A percentile compares a stretch with the other conserved stretches of the same genome.
Conservation (phyloP, 2,797 vertebrate species). For the Thamnophis elegans region DNA sequence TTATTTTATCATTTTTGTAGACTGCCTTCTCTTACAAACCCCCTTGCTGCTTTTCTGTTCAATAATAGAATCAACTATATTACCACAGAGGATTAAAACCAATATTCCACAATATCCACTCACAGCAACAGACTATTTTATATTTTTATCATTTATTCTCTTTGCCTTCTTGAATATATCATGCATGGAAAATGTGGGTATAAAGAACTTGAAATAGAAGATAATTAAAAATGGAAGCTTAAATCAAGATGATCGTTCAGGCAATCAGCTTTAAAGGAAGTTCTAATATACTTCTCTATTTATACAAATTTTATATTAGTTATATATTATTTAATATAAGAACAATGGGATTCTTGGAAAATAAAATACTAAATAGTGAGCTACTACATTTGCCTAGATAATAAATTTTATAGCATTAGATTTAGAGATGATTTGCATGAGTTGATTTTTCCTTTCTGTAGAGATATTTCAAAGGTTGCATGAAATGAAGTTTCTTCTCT, state of each 20-base stretch:
- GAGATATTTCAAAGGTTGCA: conserved; percentile 70
- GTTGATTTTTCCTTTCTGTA: conserved; percentile 67
- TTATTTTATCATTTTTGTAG: background rate
- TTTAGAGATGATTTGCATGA: conserved; percentile 57
- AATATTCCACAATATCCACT: background rate
- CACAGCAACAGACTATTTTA: background rate
- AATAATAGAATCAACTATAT: background rate
- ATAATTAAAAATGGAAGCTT: background rate
- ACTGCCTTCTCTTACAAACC: background rate
- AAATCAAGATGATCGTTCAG: background rate
- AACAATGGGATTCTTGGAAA: conserved; percentile 12
- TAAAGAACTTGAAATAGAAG: background rate
- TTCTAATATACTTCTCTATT: background rate
- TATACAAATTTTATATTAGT: background rate
- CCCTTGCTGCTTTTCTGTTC: background rate
- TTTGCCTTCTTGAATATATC: background rate
- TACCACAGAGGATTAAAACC: background rate
- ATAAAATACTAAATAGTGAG: conserved; percentile 24
- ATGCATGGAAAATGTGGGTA: background rate
- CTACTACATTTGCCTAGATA: conserved; percentile 49
- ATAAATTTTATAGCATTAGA: conserved; percentile 54
- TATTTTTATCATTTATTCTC: background rate
- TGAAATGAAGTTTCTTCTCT: conserved; percentile 73
- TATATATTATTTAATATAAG: conserved; percentile 7
- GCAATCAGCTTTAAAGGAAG: background rate